A percentile compares a stretch with the other conserved stretches of the same genome.
Evolutionary conservation across 1,140 invertebrate species (phyloP).

Genomic region (Drosophila varians): DNA sequence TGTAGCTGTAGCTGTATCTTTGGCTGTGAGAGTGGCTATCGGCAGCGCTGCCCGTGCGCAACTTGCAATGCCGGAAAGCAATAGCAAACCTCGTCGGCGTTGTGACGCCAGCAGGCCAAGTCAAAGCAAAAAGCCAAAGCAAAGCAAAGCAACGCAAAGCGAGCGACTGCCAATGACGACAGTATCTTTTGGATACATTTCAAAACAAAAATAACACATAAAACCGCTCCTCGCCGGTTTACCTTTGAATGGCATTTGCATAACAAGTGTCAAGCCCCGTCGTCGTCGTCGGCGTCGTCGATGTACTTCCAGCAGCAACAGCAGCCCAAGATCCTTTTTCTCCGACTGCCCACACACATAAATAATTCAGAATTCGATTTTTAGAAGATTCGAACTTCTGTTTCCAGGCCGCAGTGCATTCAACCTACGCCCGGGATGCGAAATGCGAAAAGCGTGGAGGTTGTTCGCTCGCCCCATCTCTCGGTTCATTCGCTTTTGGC

Average conservation of each 20-base stretch:
- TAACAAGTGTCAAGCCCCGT: conserved; percentile 54
- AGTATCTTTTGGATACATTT: conserved; percentile 70
- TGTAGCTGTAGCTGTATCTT: conserved; percentile 21
- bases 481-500: conserved; percentile 70
- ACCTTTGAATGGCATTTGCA: conserved; percentile 76
- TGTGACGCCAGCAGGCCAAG: conserved; percentile 50
- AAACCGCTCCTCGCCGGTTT: conserved; percentile 31
- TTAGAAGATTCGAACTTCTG: conserved; percentile 18
- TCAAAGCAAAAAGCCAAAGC: neutral
- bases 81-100: conserved; percentile 55
- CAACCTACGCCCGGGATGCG: conserved; percentile 50
- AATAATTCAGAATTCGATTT: conserved; percentile 65
- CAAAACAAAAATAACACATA: conserved; percentile 42
- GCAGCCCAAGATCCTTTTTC: conserved; percentile 46
- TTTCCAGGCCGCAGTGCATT: conserved; percentile 69
- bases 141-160: conserved; percentile 1
- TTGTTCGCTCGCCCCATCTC: conserved; percentile 29
- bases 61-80: conserved; percentile 76
- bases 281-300: too few relatives aligned
- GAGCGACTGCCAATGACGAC: conserved; percentile 66
- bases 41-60: conserved; percentile 29
- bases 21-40: conserved; percentile 14
- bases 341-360: conserved; percentile 30
- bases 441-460: conserved; percentile 29
- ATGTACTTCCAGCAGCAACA: neutral